Evolutionary conservation across 2,888 invertebrate genomes (phyloP).

Genomic region (Eutolmus rufibarbis): DNA sequence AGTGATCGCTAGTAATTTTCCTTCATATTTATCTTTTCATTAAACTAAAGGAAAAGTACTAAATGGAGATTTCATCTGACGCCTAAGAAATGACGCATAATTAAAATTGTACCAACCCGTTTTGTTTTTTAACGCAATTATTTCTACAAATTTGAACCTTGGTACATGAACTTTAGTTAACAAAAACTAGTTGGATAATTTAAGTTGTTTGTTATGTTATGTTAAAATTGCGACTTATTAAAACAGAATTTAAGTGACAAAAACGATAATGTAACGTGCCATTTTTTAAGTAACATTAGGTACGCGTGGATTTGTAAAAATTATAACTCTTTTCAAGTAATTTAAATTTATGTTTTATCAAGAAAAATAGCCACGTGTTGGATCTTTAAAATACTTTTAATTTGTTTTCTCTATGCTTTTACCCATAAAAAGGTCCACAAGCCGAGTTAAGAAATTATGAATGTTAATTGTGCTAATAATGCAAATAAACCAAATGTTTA

Average conservation of each 20-base stretch:
- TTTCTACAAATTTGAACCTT: background rate
- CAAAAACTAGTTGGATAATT: background rate
- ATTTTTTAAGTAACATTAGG: background rate
- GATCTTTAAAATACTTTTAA: background rate
- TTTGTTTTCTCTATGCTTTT: too few relatives aligned
- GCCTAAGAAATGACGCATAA: background rate
- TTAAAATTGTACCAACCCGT: background rate
- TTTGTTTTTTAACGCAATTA: background rate
- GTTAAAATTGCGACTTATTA: background rate
- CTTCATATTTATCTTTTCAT: background rate
- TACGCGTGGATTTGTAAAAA: background rate
- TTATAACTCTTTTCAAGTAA: background rate
- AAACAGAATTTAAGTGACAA: background rate
- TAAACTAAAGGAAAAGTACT: background rate
- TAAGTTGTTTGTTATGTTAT: background rate
- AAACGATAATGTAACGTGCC: background rate
- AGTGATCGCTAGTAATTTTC: background rate
- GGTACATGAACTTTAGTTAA: background rate
- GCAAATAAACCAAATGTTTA: too few relatives aligned
- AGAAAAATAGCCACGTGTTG: background rate
- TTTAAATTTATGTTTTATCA: background rate
- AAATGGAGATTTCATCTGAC: background rate
- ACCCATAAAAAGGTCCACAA: too few relatives aligned
- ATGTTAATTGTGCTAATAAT: too few relatives aligned
- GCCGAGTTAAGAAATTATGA: too few relatives aligned